These are phyloP conservation scores for Drosophila phalerata DNA, from an alignment of 2,888 invertebrate species.

Conservation along the genomic window DNA sequence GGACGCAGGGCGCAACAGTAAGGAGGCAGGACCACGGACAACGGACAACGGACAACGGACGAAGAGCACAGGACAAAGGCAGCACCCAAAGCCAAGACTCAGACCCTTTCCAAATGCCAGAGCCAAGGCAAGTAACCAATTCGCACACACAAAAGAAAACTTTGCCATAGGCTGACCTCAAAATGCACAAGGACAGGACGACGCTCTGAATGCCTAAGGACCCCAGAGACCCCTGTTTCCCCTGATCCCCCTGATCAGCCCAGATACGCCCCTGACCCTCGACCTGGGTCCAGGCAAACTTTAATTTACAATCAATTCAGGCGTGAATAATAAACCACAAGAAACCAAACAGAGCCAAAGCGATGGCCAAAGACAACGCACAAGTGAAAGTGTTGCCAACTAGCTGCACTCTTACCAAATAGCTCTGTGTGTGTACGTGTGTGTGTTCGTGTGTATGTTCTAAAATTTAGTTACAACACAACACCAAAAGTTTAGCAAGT, in stretches of 20 bases:
- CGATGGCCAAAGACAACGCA: slow-evolving; percentile 51
- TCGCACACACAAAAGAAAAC: slow-evolving; percentile 74
- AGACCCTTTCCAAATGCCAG: slow-evolving; percentile 10
- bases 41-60: no score
- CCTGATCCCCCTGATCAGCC: no score
- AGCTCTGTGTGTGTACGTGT: slow-evolving; percentile 1
- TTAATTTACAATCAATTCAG: slow-evolving; percentile 85
- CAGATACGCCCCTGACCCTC: not conserved
- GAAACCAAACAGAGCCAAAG: slow-evolving; percentile 74
- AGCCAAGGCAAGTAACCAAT: slow-evolving; percentile 47
- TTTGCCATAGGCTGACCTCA: slow-evolving; percentile 83
- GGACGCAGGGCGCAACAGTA: slow-evolving; percentile 18
- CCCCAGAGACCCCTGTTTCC: slow-evolving; percentile 14
- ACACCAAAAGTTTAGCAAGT: slow-evolving; percentile 78
- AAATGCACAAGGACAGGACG: slow-evolving; percentile 68
- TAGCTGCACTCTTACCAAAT: slow-evolving; percentile 36
- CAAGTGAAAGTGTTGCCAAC: slow-evolving; percentile 82
- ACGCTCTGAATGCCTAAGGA: slow-evolving; percentile 43
- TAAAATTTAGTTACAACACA: slow-evolving; percentile 79
- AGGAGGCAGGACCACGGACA: slow-evolving; percentile 10
- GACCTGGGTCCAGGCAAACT: slow-evolving; percentile 69
- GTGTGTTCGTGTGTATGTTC: slow-evolving; percentile 34
- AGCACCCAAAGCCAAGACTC: slow-evolving; percentile 28
- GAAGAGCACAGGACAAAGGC: slow-evolving; percentile 28
- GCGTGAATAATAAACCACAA: slow-evolving; percentile 85